Evolutionary conservation across 2,797 vertebrate species (phyloP), one percentile per base, ranked within the genome.

Genomic region (Delichon dasypus): DNA sequence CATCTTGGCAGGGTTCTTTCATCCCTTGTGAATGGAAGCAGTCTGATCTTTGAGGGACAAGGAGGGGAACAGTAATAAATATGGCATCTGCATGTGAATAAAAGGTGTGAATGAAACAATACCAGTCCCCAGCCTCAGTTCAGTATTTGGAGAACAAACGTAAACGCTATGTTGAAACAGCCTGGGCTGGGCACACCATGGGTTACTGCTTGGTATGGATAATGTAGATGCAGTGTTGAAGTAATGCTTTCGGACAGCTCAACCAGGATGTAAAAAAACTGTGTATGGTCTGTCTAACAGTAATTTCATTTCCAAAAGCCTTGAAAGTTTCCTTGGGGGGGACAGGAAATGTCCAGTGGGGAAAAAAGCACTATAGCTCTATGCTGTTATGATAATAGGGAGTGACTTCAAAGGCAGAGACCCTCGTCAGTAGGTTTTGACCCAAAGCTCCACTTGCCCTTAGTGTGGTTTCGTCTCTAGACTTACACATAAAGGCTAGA

Each of bases 231-330:
- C 55, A 92, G 45, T 32, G 32, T 32, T 90, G 81, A 82, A 87
- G n/a, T 88, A 94, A 94, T 86, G 70, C 17, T 86, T 92, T 93
- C 71, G 48, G 94, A 89, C 91, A 94, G 85, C 74, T 84, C 54
- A 88, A 92, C 64, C 55, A 57, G 83, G n/a, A 50, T 32, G 45
- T 92, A 70, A 81, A 85, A 89, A 91, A 76, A 18, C 32, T 60
- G 25, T 67, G 48, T 68, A 64, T 84, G 62, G 70, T 75, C 86
- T 90, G 50, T 88, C 73, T 85, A 88, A 70, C 26, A 50, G 34
- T 70, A 71, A 88, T 90, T 81, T 88, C 50, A 54, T 86, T 95
- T 85, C 79, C 25, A 62, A 81, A 89, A 91, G 21, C 72, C 78
- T 94, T 55, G 26, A 17, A 77, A 50, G 38, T 76, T 93, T 76